These are phyloP conservation scores for Sebastolobus altivelis DNA, from an alignment of 2,797 vertebrate genomes.

Conservation along the genomic window DNA sequence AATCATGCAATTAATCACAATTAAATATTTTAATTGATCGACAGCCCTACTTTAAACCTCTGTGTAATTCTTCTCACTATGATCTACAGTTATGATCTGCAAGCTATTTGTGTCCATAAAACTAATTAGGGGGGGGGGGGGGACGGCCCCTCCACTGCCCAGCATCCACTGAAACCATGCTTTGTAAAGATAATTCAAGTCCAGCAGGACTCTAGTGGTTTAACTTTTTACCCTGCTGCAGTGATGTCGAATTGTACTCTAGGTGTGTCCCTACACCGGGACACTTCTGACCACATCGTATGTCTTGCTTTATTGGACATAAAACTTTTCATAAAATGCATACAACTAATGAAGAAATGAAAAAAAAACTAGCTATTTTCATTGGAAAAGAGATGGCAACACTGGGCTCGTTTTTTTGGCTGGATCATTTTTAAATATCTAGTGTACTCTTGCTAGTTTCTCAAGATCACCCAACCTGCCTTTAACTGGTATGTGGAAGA, in stretches of 20 bases:
- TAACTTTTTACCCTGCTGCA: background rate
- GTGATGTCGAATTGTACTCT: background rate
- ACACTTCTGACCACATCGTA: background rate
- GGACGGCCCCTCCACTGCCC: background rate
- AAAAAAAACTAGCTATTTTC: too few relatives aligned
- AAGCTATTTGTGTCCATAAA: background rate
- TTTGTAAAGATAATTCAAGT: background rate
- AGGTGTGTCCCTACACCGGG: background rate
- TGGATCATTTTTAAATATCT: too few relatives aligned
- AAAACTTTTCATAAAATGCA: background rate
- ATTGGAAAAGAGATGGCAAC: too few relatives aligned
- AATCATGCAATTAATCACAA: too few relatives aligned
- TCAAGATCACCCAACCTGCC: too few relatives aligned
- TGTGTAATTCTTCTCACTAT: background rate
- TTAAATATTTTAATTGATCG: too few relatives aligned
- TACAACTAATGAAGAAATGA: background rate
- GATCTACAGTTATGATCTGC: background rate
- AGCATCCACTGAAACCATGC: background rate
- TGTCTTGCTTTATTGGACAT: background rate
- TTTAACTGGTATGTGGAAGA: background rate
- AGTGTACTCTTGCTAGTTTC: too few relatives aligned
- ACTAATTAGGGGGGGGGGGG: background rate
- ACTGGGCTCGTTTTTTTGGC: too few relatives aligned
- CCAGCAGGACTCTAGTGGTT: background rate
- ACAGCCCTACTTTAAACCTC: background rate